Conservation (phyloP, 2,888 invertebrate genomes). For the Siphlonurus alternatus region DNA sequence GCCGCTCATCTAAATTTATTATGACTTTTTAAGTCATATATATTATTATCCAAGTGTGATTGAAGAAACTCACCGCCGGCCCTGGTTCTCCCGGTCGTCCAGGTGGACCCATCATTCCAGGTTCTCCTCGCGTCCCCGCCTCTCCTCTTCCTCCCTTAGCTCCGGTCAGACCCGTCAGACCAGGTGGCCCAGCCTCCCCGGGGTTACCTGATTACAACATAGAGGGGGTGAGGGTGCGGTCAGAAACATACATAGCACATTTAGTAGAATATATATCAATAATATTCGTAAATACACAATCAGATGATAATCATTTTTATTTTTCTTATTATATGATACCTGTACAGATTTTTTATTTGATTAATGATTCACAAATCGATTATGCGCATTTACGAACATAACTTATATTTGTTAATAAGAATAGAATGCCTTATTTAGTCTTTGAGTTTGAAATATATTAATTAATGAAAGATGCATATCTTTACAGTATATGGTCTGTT, state of each 20-base stretch:
- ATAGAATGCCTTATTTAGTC: too few relatives aligned
- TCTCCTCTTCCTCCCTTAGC: constrained; percentile 61
- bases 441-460: too few relatives aligned
- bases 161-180: constrained; percentile 43
- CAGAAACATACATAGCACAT: not conserved
- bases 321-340: not conserved
- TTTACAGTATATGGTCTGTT: too few relatives aligned
- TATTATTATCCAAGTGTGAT: too few relatives aligned
- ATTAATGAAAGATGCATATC: too few relatives aligned
- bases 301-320: not conserved
- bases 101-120: constrained; percentile 55
- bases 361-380: too few relatives aligned
- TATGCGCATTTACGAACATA: too few relatives aligned
- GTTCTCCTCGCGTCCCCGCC: constrained; percentile 53
- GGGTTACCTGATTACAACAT: constrained; percentile 41
- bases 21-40: too few relatives aligned
- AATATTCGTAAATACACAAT: too few relatives aligned
- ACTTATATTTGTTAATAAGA: too few relatives aligned
- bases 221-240: constrained; percentile 9
- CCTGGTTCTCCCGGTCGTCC: constrained; percentile 64
- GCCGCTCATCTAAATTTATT: too few relatives aligned
- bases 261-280: too few relatives aligned
- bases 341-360: constrained; percentile 3
- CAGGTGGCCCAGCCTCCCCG: constrained; percentile 45
- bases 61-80: constrained; percentile 40